phyloP scores from a whole-genome alignment of 2,888 invertebrate genomes.

The Scaptodrosophila latifasciaeformis region DNA sequence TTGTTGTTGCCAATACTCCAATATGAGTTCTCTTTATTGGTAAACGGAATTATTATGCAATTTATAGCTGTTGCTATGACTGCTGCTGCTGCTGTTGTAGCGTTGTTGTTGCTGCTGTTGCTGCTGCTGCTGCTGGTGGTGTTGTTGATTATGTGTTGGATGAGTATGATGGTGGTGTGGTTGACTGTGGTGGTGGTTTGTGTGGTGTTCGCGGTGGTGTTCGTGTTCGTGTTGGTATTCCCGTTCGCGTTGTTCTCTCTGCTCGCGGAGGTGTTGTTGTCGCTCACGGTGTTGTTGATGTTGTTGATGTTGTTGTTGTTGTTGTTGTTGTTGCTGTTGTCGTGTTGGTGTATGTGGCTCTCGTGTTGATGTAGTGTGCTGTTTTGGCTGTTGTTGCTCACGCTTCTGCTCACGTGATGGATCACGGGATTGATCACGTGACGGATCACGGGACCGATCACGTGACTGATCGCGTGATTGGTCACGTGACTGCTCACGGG shows the following conservation, averaged over 20 bases:
- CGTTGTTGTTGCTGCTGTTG: constrained; percentile 46
- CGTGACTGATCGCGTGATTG: constrained; percentile 33
- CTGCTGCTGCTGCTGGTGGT: constrained; percentile 28
- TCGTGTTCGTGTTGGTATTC: constrained; percentile 36
- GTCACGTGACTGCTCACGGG: constrained; percentile 41
- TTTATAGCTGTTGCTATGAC: constrained; percentile 64
- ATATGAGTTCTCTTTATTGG: constrained; percentile 50
- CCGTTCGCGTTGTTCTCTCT: constrained; percentile 30
- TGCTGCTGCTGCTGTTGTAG: constrained; percentile 52
- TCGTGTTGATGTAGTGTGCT: constrained; percentile 40
- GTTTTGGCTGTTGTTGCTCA: constrained; percentile 40
- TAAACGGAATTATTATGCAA: constrained; percentile 73
- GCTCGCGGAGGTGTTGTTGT: constrained; percentile 36
- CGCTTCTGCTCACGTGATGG: constrained; percentile 31
- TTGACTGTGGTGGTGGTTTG: constrained; percentile 18
- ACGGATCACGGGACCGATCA: no score
- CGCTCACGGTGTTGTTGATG: constrained; percentile 44
- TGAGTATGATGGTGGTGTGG: constrained; percentile 33
- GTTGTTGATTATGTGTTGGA: constrained; percentile 18
- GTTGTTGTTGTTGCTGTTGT: constrained; percentile 34
- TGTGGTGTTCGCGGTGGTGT: constrained; percentile 35
- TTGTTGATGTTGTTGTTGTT: constrained; percentile 41
- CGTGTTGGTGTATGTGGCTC: constrained; percentile 45
- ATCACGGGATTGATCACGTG: no score
- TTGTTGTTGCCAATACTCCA: constrained; percentile 18